Base-by-base conservation (phyloP, 2,113 vertebrate species). In the Mormoops blainvillei region DNA sequence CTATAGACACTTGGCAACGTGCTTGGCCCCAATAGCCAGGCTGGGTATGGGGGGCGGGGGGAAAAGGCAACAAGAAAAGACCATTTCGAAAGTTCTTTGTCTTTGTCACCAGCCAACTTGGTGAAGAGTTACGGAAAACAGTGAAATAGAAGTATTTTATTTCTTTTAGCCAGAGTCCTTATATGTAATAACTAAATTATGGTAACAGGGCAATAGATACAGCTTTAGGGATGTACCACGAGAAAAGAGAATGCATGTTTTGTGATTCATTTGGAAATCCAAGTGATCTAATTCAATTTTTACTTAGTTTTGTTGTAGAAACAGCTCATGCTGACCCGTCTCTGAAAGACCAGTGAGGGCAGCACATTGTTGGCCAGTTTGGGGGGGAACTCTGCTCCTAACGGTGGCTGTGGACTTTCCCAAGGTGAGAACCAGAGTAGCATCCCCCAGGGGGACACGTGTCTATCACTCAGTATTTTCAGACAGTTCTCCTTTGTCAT, bases 81-180 rank as follows among this genome's bases (percentile, higher is more conserved):
- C 77, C 14, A 19, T 87, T 97, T 95, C 85, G 94, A 22, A 95
- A 63, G 61, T 94, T 95, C 95, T 87, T 94, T 74, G 83, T 78
- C 74, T 97, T 71, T 93, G 41, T 94, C 94, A 78, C 84, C 89
- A 90, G 96, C 96, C 95, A 98, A 73, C 38, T 95, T 97, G 94
- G 96, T 3, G 18, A 74, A n/a, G 82, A 81, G 50, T 88, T 12
- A 84, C 95, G 95, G 96, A 97, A 98, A 98, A 97, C 80, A 92
- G 54, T 83, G 90, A 80, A 92, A 82, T 85, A 45, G 67, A 97
- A 95, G 98, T 96, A 94, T 95, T 94, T 96, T 82, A 0, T 36
- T 65, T 45, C 52, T 95, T 95, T 85, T 68, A 54, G 94, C 8
- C 85, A 15, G 91, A 77, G 36, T 91, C 95, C 94, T 98, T 43